These are phyloP conservation scores for Hipparchia sbordonii DNA, from an alignment of 2,888 invertebrate species.

Conservation along the genomic window DNA sequence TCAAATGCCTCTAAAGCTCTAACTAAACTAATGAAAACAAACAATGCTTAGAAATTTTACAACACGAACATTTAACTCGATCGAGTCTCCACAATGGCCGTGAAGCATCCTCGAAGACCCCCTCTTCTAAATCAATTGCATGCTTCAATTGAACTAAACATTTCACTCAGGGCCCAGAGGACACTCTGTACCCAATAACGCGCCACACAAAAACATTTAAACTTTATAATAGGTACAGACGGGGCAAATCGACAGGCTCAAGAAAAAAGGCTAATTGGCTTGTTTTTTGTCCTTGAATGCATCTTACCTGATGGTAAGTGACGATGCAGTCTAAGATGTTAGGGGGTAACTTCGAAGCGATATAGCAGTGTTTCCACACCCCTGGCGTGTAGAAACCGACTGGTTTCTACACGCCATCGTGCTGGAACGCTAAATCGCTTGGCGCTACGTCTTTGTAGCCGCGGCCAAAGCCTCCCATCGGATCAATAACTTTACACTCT, in stretches of 20 bases:
- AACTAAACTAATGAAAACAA: background rate
- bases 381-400: no score
- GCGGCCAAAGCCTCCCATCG: no score
- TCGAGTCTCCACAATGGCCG: constrained; percentile 1
- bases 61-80: constrained; percentile 5
- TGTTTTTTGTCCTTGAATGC: no score
- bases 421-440: no score
- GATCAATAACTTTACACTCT: no score
- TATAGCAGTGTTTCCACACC: no score
- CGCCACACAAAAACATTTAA: background rate
- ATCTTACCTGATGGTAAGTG: no score
- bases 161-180: constrained; percentile 16
- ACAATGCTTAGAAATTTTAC: background rate
- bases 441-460: no score
- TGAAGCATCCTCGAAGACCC: constrained; percentile 22
- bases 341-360: no score
- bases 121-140: constrained; percentile 30
- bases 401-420: no score
- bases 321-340: no score
- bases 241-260: background rate
- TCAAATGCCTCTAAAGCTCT: no score
- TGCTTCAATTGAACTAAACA: constrained; percentile 31
- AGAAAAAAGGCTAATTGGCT: background rate
- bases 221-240: background rate
- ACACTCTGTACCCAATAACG: background rate